Conservation (phyloP, 2,888 invertebrate species). For the Melanotus villosus region DNA sequence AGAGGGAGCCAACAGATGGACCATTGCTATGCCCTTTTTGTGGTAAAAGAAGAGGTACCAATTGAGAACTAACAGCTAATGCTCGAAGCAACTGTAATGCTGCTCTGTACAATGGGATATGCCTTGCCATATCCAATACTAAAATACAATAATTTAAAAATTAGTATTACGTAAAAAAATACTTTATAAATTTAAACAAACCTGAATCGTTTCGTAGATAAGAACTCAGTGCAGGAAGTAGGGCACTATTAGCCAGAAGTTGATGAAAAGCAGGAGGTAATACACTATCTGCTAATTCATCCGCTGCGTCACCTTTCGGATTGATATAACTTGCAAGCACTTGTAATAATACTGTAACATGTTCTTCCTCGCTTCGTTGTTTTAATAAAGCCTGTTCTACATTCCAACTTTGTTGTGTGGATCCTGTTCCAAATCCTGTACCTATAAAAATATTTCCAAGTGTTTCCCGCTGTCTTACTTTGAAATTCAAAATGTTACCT, state of each 20-base stretch:
- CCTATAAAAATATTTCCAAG: constrained; percentile 53
- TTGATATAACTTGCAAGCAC: constrained; percentile 92
- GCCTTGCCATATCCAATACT: constrained; percentile 96
- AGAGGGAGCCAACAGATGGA: constrained; percentile 81
- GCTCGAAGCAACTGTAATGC: constrained; percentile 87
- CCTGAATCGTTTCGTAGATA: constrained; percentile 94
- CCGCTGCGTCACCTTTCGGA: constrained; percentile 73
- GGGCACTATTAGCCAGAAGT: constrained; percentile 84
- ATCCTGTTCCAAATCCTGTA: constrained; percentile 96
- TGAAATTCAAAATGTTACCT: constrained; percentile 68
- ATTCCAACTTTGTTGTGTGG: constrained; percentile 96
- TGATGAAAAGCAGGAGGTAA: constrained; percentile 83
- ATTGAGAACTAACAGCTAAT: constrained; percentile 74
- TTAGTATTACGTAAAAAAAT: too few species aligned
- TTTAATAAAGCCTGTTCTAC: constrained; percentile 93
- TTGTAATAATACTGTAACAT: constrained; percentile 82
- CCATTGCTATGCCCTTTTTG: constrained; percentile 66
- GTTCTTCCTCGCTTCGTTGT: constrained; percentile 93
- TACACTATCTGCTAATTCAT: constrained; percentile 65
- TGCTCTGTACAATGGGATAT: constrained; percentile 92
- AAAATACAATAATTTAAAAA: constrained; percentile 53
- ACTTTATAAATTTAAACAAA: too few species aligned
- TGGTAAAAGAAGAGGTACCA: constrained; percentile 77
- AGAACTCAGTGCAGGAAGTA: constrained; percentile 90
- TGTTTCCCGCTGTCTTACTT: neutral